Evolutionary conservation across 2,888 invertebrate species (phyloP).

Genomic region (Heliothis peltigera): DNA sequence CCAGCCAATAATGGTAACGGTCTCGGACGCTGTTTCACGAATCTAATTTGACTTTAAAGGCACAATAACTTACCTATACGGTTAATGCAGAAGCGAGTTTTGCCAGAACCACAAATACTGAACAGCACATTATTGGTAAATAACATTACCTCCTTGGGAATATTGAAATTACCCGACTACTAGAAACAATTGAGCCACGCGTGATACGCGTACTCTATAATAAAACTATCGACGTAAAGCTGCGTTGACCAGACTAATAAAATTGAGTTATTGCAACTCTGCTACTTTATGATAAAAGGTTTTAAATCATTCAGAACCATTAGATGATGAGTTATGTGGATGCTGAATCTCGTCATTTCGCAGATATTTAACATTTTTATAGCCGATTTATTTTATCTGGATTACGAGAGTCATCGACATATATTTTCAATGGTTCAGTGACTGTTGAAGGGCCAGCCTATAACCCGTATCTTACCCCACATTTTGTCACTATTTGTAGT

Average conservation of each 20-base stretch:
- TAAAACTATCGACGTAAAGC: conserved; percentile 85
- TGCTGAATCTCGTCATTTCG: conserved; percentile 86
- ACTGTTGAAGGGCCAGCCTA: conserved; percentile 71
- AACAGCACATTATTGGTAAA: conserved; percentile 67
- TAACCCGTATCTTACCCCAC: conserved; percentile 74
- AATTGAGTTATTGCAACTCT: conserved; percentile 88
- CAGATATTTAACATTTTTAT: conserved; percentile 88
- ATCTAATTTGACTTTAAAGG: conserved; percentile 85
- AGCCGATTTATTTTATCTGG: conserved; percentile 84
- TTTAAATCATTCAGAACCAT: conserved; percentile 89
- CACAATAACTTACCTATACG: conserved; percentile 79
- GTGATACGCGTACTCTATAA: conserved; percentile 78
- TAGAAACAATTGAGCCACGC: conserved; percentile 76
- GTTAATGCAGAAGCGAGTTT: conserved; percentile 73
- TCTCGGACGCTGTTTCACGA: conserved; percentile 75
- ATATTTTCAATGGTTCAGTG: conserved; percentile 78
- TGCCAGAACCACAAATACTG: conserved; percentile 77
- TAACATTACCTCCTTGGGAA: conserved; percentile 67
- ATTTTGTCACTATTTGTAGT: conserved; percentile 81
- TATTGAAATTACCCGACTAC: conserved; percentile 78
- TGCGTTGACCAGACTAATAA: conserved; percentile 87
- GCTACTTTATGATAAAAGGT: conserved; percentile 89
- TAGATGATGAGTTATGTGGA: conserved; percentile 88
- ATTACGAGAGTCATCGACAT: conserved; percentile 82
- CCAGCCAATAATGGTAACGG: conserved; percentile 81